Evolutionary conservation across 92 coral and sea anemone species (phyloP), one percentile per base, ranked within the genome.

Genomic region (Epizoanthus ramosus): DNA sequence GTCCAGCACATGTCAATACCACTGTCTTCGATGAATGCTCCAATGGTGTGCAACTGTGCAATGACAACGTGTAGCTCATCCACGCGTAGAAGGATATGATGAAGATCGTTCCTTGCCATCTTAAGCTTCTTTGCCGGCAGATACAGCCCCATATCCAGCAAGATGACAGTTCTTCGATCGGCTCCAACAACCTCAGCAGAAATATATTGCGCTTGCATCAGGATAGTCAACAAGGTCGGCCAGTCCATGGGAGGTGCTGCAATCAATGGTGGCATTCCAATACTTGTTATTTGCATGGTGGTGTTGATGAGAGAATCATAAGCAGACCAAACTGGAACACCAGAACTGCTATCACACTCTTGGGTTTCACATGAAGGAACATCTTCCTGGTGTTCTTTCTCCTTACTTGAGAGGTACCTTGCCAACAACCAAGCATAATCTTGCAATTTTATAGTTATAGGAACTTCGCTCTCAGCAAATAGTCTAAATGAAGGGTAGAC

Each of bases 191-290:
- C 90, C 28, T 39, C 21, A 9, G 23, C 72, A 13, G 4, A 41
- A 35, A 81, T 87, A 3, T 10, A 3, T 35, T 87, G 90, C 3
- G 90, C 90, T 22, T 63, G 84, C 84, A 75, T 87, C 5, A 83
- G 74, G 14, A 83, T 84, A 9, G 87, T 87, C 21, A 87, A 65
- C 18, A 88, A 43, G 1, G 92, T 85, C 68, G 18, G 22, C 82
- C 79, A 88, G 31, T 37, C 73, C 88, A 47, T 85, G 88, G 7
- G 89, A 89, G 89, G 90, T 0, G 84, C 84, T 5, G 89, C 89
- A n/a, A 89, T 24, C 28, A 86, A 68, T 1, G 85, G 91, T 1
- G 89, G 91, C 5, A 82, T 33, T 3, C 81, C 75, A 2, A 84
- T 85, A 47, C 86, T 68, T 43, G 89, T 84, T 6, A 70, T 31